Conservation (phyloP, 2,888 invertebrate genomes). For the Drosophila helvetica region DNA sequence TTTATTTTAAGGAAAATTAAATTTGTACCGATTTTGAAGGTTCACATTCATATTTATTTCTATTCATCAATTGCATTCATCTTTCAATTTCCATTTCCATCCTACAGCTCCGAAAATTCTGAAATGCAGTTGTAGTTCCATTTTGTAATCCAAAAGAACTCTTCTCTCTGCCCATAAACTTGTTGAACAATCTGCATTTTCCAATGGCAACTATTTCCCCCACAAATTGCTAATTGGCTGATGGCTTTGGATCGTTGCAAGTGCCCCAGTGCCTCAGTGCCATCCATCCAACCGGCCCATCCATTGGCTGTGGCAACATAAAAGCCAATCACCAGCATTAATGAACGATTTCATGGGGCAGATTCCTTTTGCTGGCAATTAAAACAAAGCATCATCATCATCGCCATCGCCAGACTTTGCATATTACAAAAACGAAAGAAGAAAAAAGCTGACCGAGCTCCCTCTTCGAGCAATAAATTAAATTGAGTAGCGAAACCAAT, state of each 20-base stretch:
- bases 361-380: slow-evolving; percentile 40
- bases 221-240: slow-evolving; percentile 29
- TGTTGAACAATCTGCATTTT: not conserved
- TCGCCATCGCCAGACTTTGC: slow-evolving; percentile 30
- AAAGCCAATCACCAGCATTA: slow-evolving; percentile 42
- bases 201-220: not conserved
- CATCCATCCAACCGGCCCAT: no score
- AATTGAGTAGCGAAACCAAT: slow-evolving; percentile 66
- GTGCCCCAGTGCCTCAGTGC: not conserved
- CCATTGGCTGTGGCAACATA: slow-evolving; percentile 16
- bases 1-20: no score
- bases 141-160: no score
- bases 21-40: no score
- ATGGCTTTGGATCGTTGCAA: slow-evolving; percentile 38
- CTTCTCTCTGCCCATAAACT: not conserved
- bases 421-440: slow-evolving; percentile 18
- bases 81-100: not conserved
- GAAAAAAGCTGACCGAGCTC: slow-evolving; percentile 38
- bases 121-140: no score
- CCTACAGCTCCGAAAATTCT: not conserved
- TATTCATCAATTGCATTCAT: no score
- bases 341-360: slow-evolving; percentile 38
- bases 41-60: no score
- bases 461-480: slow-evolving; percentile 54
- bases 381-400: slow-evolving; percentile 30